These are phyloP conservation scores for Acrocephalus kingi DNA, from an alignment of 2,113 vertebrate genomes.

Conservation along the genomic window DNA sequence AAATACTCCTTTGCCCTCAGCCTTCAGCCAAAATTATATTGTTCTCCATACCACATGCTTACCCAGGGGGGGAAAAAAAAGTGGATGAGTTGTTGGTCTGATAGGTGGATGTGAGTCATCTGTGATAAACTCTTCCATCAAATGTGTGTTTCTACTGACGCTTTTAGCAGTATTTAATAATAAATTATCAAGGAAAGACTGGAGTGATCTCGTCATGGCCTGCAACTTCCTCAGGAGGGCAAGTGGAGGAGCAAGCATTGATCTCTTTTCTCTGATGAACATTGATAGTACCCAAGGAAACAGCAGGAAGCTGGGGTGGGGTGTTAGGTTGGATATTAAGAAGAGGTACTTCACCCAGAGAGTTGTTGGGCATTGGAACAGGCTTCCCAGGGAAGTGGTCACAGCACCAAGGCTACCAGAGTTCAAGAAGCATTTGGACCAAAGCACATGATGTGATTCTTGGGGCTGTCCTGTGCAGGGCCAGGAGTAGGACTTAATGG, in stretches of 20 bases:
- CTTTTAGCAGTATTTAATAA: neutral
- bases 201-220: accelerated
- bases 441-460: neutral
- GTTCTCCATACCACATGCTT: neutral
- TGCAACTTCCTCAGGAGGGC: neutral
- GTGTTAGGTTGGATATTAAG: neutral
- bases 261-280: neutral
- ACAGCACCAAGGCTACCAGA: neutral
- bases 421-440: neutral
- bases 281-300: neutral
- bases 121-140: neutral
- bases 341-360: neutral
- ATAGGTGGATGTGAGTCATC: neutral
- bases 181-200: neutral
- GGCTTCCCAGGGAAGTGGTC: neutral
- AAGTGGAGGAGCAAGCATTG: neutral
- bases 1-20: neutral
- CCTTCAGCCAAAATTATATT: neutral
- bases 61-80: neutral
- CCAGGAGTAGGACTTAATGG: neutral
- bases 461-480: neutral
- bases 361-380: neutral
- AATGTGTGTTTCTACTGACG: neutral
- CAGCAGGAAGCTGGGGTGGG: neutral
- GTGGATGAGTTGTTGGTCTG: neutral